A percentile compares a stretch with the other conserved stretches of the same genome.
phyloP scores from a whole-genome alignment of 2,888 invertebrate genomes.

The Xiphydria camelus region DNA sequence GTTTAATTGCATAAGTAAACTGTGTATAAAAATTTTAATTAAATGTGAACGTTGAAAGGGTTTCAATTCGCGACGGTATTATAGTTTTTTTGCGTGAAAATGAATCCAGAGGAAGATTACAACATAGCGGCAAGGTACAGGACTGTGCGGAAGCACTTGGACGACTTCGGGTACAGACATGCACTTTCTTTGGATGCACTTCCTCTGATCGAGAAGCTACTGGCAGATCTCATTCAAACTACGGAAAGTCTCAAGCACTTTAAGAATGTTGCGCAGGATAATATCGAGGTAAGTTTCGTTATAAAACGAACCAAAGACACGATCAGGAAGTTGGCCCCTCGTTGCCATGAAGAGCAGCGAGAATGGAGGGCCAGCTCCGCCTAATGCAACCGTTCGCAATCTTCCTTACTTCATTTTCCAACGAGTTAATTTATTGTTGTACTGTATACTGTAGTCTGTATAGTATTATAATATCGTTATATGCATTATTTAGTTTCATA shows the following conservation, averaged over 20 bases:
- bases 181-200: conserved; percentile 75
- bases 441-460: conserved; percentile 7
- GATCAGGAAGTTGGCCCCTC: too few relatives aligned
- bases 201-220: conserved; percentile 77
- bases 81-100: background rate
- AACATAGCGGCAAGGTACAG: conserved; percentile 49
- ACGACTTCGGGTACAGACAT: conserved; percentile 82
- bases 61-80: too few relatives aligned
- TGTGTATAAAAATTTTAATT: too few relatives aligned
- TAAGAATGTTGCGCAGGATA: conserved; percentile 74
- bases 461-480: conserved; percentile 2
- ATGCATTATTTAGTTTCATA: background rate
- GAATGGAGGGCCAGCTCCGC: too few relatives aligned
- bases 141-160: conserved; percentile 72
- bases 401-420: too few relatives aligned
- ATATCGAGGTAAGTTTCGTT: conserved; percentile 70
- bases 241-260: conserved; percentile 86
- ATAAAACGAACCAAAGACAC: too few relatives aligned
- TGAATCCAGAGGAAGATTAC: conserved; percentile 30
- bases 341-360: too few relatives aligned
- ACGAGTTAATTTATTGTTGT: conserved; percentile 2
- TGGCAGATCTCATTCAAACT: conserved; percentile 83
- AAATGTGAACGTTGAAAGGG: too few relatives aligned
- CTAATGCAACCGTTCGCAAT: too few relatives aligned
- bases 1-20: too few relatives aligned